Base-by-base conservation (phyloP, 2,888 invertebrate genomes). In the Crepidodera aurea region DNA sequence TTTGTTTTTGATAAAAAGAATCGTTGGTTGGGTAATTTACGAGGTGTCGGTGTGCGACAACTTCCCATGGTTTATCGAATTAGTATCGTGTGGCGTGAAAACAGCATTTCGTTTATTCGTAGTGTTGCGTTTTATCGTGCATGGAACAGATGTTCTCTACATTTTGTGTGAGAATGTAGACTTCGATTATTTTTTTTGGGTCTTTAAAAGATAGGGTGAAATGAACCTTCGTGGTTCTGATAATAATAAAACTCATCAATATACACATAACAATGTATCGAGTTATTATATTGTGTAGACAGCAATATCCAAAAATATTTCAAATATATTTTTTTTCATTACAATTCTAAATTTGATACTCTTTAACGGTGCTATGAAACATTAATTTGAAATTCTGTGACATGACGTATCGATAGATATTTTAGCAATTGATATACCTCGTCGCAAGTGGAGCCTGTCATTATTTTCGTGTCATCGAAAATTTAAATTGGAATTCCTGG, bases 1-100 rank as follows among this genome's bases (percentile, higher is more conserved):
- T 69, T 65, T 60, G 54, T 57, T 68, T 69, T 70, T 62, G 66
- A 66, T 68, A 62, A 66, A 44, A 56, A 44, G 51, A 46, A 46
- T 25, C 37, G 13, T 13, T 29, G 54, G 40, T 12, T 37, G 22
- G 16, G 25, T 46, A 56, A 56, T 56, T 46, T 56, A 56, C 46
- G 56, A 37, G 22, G 56, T 46, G 32, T 46, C 29, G 16, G 34
- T 44, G 46, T 37, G 54, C 44, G 54, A 55, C 18, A 19, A 60
- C 53, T 60, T 57, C 57, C 57, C 34, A 51, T 48, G 22, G 22
- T 62, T 48, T 58, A 60, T 55, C 53, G 55, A 16, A 37, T 54
- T 22, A 32, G 39, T 48, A 54, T 60, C 53, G 29, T 32, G 18
- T 18, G 25, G 34, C 37, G 39, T 40, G 55, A 22, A 54, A 55